These are phyloP conservation scores for Fukomys damarensis DNA, from an alignment of 2,113 vertebrate genomes.

Conservation along the genomic window DNA sequence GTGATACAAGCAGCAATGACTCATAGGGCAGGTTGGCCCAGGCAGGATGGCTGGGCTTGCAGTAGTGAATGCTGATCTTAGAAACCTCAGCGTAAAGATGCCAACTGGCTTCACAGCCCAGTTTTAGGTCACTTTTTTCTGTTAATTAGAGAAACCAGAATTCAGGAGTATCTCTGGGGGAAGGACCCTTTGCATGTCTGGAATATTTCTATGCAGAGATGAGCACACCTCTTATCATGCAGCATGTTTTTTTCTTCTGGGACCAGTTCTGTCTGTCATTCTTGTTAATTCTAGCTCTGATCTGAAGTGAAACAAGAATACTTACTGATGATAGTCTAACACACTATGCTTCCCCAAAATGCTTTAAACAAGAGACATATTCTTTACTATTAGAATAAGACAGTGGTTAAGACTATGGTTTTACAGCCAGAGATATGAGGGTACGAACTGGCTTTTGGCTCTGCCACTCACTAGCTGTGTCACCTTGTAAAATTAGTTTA, in stretches of 20 bases:
- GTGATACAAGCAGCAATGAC: not conserved
- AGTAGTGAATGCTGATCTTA: not conserved
- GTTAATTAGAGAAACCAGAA: not conserved
- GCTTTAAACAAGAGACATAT: not conserved
- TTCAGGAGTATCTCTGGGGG: not conserved
- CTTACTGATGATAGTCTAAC: slow-evolving; percentile 3
- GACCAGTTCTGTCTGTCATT: not conserved
- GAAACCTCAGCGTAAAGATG: not conserved
- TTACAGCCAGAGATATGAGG: slow-evolving; percentile 12
- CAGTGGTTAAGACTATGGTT: not conserved
- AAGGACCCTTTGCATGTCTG: not conserved
- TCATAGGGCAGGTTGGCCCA: not conserved
- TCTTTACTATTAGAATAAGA: slow-evolving; percentile 16
- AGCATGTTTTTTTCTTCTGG: not conserved
- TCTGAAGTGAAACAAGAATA: slow-evolving; percentile 30
- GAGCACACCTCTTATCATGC: not conserved
- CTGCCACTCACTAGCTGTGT: not conserved
- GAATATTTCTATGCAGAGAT: not conserved
- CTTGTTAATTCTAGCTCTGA: not conserved
- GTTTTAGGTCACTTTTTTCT: not conserved
- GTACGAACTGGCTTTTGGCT: not conserved
- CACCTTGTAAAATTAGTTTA: not conserved
- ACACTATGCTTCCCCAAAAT: not conserved
- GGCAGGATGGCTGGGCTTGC: not conserved
- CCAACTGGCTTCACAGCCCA: not conserved